Conservation (phyloP, 2,888 invertebrate species). For the Melitaea athalia region DNA sequence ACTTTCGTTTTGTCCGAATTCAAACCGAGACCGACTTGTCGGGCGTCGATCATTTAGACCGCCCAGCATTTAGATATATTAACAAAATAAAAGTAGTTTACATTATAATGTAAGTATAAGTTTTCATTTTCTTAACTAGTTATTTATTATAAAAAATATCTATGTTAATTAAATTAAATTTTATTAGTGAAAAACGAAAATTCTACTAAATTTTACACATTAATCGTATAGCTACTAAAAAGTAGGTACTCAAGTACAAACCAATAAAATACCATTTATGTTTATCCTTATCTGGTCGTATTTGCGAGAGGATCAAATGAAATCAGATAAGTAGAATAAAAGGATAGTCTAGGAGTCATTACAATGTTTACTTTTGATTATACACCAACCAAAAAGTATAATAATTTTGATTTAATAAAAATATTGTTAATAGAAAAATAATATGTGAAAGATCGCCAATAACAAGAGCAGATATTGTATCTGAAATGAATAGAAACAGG, state of each 20-base stretch:
- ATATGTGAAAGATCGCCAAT: not conserved
- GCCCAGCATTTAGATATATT: too few relatives aligned
- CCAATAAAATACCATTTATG: not conserved
- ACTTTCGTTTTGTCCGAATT: too few relatives aligned
- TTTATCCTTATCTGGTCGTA: not conserved
- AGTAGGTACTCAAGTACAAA: not conserved
- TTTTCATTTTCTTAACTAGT: too few relatives aligned
- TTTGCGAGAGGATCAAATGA: not conserved
- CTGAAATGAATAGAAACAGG: too few relatives aligned
- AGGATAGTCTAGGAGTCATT: not conserved
- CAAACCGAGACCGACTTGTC: too few relatives aligned
- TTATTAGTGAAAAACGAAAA: not conserved
- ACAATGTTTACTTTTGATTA: not conserved
- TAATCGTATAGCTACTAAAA: not conserved
- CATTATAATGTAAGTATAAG: too few relatives aligned
- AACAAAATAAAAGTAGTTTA: too few relatives aligned
- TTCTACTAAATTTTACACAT: not conserved
- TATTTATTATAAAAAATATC: too few relatives aligned
- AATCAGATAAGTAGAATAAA: constrained; percentile 2
- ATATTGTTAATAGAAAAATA: not conserved
- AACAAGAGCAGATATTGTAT: not conserved
- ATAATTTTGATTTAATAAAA: not conserved
- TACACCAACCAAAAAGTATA: not conserved
- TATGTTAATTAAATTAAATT: too few relatives aligned
- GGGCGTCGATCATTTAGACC: too few relatives aligned